phyloP scores from a whole-genome alignment of 2,113 vertebrate genomes.

The Chunga burmeisteri region DNA sequence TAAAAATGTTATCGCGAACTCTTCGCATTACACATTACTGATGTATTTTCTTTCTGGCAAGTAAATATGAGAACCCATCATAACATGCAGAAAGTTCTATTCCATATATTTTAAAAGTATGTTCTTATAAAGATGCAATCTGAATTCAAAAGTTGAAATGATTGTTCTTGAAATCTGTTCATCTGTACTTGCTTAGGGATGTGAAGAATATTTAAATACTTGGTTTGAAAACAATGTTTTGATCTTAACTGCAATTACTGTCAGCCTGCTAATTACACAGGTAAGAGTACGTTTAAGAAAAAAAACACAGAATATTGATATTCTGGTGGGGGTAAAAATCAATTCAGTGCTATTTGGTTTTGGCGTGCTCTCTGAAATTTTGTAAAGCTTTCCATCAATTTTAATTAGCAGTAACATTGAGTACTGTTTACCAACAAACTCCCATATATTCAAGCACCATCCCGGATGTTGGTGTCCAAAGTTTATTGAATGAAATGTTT shows the following conservation, averaged over 20 bases:
- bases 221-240: slow-evolving; percentile 33
- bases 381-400: not conserved
- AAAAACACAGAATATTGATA: not conserved
- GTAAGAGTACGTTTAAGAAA: not conserved
- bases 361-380: not conserved
- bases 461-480: not conserved
- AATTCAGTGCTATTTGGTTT: not conserved
- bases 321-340: not conserved
- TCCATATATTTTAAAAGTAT: not conserved
- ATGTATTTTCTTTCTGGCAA: not conserved
- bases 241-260: slow-evolving; percentile 26
- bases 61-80: not conserved
- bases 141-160: not conserved
- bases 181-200: slow-evolving; percentile 34
- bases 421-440: not conserved
- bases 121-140: not conserved
- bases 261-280: slow-evolving; percentile 35
- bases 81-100: not conserved
- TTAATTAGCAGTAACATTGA: not conserved
- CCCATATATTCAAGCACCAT: not conserved
- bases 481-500: not conserved
- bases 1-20: not conserved
- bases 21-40: not conserved
- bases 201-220: slow-evolving; percentile 36
- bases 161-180: not conserved